A percentile compares a stretch with the other conserved stretches of the same genome.
phyloP scores from a whole-genome alignment of 1,140 invertebrate genomes.

The Hyphantria cunea region DNA sequence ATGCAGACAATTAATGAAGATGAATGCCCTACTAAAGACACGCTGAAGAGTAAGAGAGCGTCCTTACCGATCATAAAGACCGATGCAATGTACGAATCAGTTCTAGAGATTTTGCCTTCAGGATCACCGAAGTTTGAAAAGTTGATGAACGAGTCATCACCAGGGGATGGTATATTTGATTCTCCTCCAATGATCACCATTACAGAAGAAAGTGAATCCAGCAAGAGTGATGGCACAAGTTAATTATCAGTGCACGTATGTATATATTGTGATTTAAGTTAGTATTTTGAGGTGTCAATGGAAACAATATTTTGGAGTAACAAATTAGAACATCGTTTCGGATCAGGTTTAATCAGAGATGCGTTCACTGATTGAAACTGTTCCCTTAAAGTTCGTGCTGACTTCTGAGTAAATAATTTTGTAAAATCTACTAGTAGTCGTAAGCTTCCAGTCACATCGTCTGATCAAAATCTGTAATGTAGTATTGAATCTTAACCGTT shows the following conservation, averaged over 20 bases:
- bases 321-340: too few species aligned
- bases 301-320: neutral
- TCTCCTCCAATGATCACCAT: conserved; percentile 78
- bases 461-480: conserved; percentile 3
- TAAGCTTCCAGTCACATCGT: conserved; percentile 29
- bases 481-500: conserved; percentile 12
- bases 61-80: conserved; percentile 72
- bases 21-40: conserved; percentile 52
- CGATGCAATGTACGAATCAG: conserved; percentile 66
- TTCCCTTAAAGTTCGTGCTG: too few species aligned
- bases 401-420: conserved; percentile 18
- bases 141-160: conserved; percentile 70
- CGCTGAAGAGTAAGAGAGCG: conserved; percentile 64
- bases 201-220: conserved; percentile 73
- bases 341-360: too few species aligned
- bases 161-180: conserved; percentile 57
- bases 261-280: conserved; percentile 48
- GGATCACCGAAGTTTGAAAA: conserved; percentile 77
- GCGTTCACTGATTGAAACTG: too few species aligned
- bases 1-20: conserved; percentile 72
- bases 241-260: conserved; percentile 60
- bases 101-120: conserved; percentile 67
- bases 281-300: conserved; percentile 16
- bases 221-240: conserved; percentile 70
- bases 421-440: conserved; percentile 28